Base-by-base conservation (phyloP, 2,113 vertebrate species). In the Fukomys damarensis region DNA sequence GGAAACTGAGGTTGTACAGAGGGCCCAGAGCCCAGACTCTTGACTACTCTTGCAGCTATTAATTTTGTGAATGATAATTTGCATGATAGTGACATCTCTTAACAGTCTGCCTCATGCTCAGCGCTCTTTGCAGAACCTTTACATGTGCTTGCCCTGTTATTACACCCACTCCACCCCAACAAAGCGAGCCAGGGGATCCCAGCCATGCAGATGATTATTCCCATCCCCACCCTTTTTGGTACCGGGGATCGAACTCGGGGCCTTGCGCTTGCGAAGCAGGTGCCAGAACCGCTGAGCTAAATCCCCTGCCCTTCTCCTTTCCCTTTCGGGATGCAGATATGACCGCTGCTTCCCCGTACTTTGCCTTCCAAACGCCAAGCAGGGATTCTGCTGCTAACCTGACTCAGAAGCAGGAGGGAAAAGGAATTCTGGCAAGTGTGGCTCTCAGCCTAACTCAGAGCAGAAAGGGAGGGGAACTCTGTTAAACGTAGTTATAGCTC, bases 401-500 rank as follows among this genome's bases (percentile, higher is more conserved):
- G 24, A 76, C 41, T 76, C 72, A 28, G 38, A 74, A 46, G 28
- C 72, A 72, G 41, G 12, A 76, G 41, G 72, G 11, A 43, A 76
- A 76, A 76, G 72, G 46, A 52, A 79, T 77, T 77, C 41, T 49
- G 74, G 43, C 43, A 49, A 49, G 16, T 49, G 30, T 49, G 43
- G 26, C 16, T 77, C 74, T 82, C 43, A 91, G 7, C 26, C 20
- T 79, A 58, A 70, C 43, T 70, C 68, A 70, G 43, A 26, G 14
- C 8, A 32, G 20, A 52, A 70, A 68, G 24, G 24, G 26, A 59
- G 46, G 86, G 52, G 22, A 20, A 82, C 61, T 70, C 80, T 86
- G 76, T 82, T 92, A 96, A 89, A 56, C 30, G 22, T 24, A 70
- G 89, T 77, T 28, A 52, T 52, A 86, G 41, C 43, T 86, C 49